Evolutionary conservation across 2,888 invertebrate genomes (phyloP).

Genomic region (Lapara coniferarum): DNA sequence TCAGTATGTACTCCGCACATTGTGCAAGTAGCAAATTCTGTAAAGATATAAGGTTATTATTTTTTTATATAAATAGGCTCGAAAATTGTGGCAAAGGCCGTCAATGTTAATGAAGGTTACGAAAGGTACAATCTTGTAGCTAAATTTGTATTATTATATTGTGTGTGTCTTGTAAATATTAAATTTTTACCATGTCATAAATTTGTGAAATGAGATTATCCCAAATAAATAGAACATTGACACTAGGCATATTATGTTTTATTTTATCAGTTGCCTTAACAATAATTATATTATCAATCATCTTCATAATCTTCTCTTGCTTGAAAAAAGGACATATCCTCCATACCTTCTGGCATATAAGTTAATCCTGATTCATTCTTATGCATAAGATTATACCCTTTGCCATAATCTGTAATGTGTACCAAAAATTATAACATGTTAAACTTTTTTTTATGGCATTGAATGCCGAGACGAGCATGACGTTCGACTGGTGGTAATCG

Average conservation of each 20-base stretch:
- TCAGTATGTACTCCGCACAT: conserved; percentile 62
- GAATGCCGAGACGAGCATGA: too few relatives aligned
- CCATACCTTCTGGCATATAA: conserved; percentile 88
- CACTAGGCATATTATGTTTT: conserved; percentile 53
- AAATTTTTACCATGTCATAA: conserved; percentile 79
- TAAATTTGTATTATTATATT: conserved; percentile 70
- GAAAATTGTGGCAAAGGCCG: conserved; percentile 63
- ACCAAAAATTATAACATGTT: too few relatives aligned
- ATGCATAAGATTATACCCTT: conserved; percentile 83
- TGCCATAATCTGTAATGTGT: conserved; percentile 83
- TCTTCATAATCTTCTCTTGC: conserved; percentile 38
- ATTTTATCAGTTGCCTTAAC: conserved; percentile 35
- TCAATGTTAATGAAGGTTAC: conserved; percentile 72
- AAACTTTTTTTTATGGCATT: too few relatives aligned
- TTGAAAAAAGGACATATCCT: conserved; percentile 84
- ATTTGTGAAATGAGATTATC: conserved; percentile 82
- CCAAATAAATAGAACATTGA: conserved; percentile 78
- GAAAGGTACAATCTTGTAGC: conserved; percentile 77
- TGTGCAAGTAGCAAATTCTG: conserved; percentile 72
- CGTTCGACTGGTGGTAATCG: too few relatives aligned
- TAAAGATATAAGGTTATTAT: conserved; percentile 76
- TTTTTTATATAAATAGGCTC: conserved; percentile 77
- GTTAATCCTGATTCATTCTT: conserved; percentile 82
- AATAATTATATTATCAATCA: neutral
- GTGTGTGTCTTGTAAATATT: conserved; percentile 77